phyloP scores from a whole-genome alignment of 2,888 invertebrate genomes.

The Endomychus coccineus region DNA sequence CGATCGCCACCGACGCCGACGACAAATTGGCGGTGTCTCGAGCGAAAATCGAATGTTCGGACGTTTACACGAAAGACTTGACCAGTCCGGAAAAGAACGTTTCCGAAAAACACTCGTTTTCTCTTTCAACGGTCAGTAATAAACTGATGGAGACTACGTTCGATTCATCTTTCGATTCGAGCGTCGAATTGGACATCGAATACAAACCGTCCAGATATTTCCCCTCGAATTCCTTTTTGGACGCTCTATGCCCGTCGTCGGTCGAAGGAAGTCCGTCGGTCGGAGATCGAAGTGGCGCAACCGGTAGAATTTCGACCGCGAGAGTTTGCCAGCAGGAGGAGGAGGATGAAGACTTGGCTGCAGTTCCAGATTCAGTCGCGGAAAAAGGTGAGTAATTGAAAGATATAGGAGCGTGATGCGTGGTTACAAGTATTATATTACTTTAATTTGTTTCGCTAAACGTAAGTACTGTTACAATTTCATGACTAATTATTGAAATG shows the following conservation, averaged over 20 bases:
- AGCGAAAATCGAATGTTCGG: constrained; percentile 2
- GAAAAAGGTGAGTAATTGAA: too few species aligned
- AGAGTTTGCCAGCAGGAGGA: too few species aligned
- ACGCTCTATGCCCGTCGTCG: neutral
- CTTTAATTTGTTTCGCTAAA: too few species aligned
- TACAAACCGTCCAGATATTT: neutral
- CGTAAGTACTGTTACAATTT: too few species aligned
- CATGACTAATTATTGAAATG: constrained; percentile 1
- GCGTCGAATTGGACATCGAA: neutral
- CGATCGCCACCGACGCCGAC: constrained; percentile 5
- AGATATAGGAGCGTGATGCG: too few species aligned
- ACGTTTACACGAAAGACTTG: neutral
- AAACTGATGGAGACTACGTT: constrained; percentile 4
- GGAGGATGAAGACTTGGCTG: neutral
- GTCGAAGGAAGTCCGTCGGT: too few species aligned
- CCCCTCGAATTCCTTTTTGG: constrained; percentile 4
- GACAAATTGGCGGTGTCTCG: too few species aligned
- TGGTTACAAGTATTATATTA: too few species aligned
- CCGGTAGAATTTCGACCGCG: too few species aligned
- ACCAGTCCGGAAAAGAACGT: neutral
- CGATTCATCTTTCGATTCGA: constrained; percentile 6
- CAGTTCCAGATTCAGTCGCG: neutral
- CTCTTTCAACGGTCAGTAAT: neutral
- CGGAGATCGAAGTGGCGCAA: too few species aligned
- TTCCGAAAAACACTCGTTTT: neutral